Evolutionary conservation across 2,113 vertebrate species (phyloP), one percentile per base, ranked within the genome.

Genomic region (Monarcha castaneiventris): DNA sequence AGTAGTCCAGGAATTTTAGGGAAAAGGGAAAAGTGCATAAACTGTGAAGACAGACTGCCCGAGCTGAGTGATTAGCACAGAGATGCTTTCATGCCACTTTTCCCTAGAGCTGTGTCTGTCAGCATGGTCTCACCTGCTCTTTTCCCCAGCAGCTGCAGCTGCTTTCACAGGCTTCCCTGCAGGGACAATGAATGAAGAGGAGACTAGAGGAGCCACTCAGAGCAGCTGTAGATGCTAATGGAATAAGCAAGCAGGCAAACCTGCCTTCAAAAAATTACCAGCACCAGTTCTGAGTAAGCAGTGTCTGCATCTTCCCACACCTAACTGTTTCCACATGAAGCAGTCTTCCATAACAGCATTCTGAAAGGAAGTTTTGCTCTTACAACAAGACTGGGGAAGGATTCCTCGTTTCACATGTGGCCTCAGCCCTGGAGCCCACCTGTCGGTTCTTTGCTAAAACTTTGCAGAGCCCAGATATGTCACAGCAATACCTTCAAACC

Each of bases 71-170:
- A 83, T 71, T 48, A 86, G 72, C 41, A 85, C 27, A 78, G 79
- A 90, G 64, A 37, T 77, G 72, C 35, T 74, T 84, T 84, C 48
- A 74, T 10, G 30, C 13, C 15, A 26, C 27, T 89, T 86, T 78
- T 80, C 63, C 63, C 58, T 44, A 75, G 80, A 83, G 77, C 72
- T 74, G 30, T 56, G 59, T 43, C 78, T 85, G 46, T 84, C 86
- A 86, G 61, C 58, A 16, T 44, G 72, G 61, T 71, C 92, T 96
- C 86, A 96, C 93, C 82, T 96, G 96, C 69, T 94, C 79, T 62
- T 64, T 87, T 77, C 59, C 46, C 67, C 56, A 81, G 90, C 75
- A 95, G 92, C 89, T 95, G 85, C 94, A 95, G 93, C 95, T 95
- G 87, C 84, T 95, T 89, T 71, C 56, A 54, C 35, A 93, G 66